These are phyloP conservation scores for Clamator glandarius DNA, from an alignment of 2,797 vertebrate species.

Conservation along the genomic window DNA sequence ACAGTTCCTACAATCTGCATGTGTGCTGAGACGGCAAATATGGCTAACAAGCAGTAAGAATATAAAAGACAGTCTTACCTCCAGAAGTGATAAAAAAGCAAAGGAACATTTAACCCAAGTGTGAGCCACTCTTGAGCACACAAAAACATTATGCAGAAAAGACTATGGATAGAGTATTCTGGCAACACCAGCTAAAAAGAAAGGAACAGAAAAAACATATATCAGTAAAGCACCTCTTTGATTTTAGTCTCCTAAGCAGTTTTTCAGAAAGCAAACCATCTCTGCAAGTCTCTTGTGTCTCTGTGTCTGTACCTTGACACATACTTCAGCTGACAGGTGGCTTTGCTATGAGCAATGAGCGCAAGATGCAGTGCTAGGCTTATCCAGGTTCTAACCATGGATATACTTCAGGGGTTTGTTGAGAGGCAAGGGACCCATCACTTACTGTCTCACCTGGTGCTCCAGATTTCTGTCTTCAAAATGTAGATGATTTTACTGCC, in stretches of 20 bases:
- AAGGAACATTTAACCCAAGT: slow-evolving; percentile 92
- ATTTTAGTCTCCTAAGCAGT: not conserved
- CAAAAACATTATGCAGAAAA: slow-evolving; percentile 99
- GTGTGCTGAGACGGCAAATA: not conserved
- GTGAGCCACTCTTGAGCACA: slow-evolving; percentile 98
- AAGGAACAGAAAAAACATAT: slow-evolving; percentile 33
- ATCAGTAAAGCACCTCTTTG: not conserved
- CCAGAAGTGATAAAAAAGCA: slow-evolving; percentile 98
- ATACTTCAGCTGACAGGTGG: not conserved
- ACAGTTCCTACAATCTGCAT: not conserved
- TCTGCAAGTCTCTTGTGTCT: not conserved
- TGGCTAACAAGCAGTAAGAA: not conserved
- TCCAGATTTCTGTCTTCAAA: not conserved
- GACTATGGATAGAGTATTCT: slow-evolving; percentile 95
- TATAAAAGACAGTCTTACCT: slow-evolving; percentile 82
- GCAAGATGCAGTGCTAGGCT: not conserved
- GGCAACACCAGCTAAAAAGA: slow-evolving; percentile 90
- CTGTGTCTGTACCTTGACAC: not conserved
- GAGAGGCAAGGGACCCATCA: not conserved
- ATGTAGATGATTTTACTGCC: not conserved
- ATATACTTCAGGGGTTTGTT: not conserved
- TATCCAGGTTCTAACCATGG: not conserved
- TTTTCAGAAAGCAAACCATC: not conserved
- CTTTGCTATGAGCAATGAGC: not conserved
- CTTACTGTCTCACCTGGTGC: not conserved